Conservation (phyloP, 2,797 vertebrate species). For the Anolis apletophallus region DNA sequence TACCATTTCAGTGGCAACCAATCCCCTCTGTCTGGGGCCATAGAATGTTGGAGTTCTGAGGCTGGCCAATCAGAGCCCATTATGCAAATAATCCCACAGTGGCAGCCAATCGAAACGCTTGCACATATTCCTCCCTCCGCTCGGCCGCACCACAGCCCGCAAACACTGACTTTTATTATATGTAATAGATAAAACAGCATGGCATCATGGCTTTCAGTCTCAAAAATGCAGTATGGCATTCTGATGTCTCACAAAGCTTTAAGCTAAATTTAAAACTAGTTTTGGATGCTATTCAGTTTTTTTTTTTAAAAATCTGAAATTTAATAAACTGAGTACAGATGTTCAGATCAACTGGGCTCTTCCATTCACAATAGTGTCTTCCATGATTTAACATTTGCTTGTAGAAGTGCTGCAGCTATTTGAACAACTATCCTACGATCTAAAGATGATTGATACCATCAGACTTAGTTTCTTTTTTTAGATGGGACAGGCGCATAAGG, state of each 20-base stretch:
- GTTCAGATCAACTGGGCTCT: conserved; percentile 48
- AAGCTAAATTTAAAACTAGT: background rate
- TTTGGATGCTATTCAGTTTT: background rate
- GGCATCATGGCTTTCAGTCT: too few relatives aligned
- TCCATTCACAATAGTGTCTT: conserved; percentile 19
- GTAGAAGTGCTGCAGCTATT: conserved; percentile 5
- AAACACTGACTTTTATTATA: too few relatives aligned
- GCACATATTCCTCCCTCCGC: too few relatives aligned
- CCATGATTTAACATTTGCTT: conserved; percentile 24
- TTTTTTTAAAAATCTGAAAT: background rate
- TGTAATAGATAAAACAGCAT: background rate
- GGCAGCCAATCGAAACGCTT: too few relatives aligned
- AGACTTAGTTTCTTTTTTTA: conserved; percentile 51
- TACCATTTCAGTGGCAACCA: too few relatives aligned
- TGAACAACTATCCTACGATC: conserved; percentile 31
- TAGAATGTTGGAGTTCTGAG: too few relatives aligned
- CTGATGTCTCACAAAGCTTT: background rate
- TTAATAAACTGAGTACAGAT: conserved; percentile 36
- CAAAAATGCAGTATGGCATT: background rate
- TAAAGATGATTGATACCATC: conserved; percentile 38
- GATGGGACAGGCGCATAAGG: conserved; percentile 84
- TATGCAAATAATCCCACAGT: too few relatives aligned
- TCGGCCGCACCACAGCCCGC: too few relatives aligned
- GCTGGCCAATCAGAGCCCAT: too few relatives aligned
- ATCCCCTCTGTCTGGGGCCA: too few relatives aligned